Conservation (phyloP, 1,140 invertebrate genomes). For the Zaprionus ghesquierei region DNA sequence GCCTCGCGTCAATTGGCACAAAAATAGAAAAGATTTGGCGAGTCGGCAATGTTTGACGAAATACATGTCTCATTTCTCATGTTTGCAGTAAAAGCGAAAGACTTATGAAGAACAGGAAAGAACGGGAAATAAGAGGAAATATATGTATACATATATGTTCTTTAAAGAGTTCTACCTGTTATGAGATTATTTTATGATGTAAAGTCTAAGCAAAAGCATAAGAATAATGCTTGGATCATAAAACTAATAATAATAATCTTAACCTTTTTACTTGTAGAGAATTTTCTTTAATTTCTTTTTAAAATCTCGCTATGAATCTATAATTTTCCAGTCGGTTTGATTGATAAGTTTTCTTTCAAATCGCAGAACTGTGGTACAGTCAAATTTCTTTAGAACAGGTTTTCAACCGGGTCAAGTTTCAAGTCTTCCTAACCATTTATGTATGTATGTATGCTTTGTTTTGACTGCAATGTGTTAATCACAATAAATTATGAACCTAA, state of each 20-base stretch:
- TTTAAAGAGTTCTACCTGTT: too few relatives aligned
- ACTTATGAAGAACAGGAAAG: not conserved
- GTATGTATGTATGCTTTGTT: not conserved
- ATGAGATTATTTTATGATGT: too few relatives aligned
- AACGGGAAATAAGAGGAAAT: not conserved
- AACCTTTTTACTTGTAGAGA: too few relatives aligned
- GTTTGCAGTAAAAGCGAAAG: not conserved
- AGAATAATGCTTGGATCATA: too few relatives aligned
- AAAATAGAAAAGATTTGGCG: slow-evolving; percentile 69
- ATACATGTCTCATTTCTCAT: slow-evolving; percentile 17
- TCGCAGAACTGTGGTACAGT: not conserved
- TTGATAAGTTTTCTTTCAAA: too few relatives aligned
- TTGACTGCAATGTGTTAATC: not conserved
- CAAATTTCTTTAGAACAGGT: not conserved
- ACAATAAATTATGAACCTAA: not conserved
- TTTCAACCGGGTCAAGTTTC: not conserved
- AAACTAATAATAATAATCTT: too few relatives aligned
- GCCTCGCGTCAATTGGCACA: slow-evolving; percentile 66
- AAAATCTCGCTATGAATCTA: too few relatives aligned
- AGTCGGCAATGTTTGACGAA: slow-evolving; percentile 24
- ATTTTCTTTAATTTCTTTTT: too few relatives aligned
- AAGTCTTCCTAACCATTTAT: not conserved
- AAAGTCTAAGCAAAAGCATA: too few relatives aligned
- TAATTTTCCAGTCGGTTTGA: too few relatives aligned
- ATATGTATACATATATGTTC: not conserved